A percentile compares a stretch with the other conserved stretches of the same genome.
Conservation (phyloP, 2,113 vertebrate species). For the Cynoglossus semilaevis region DNA sequence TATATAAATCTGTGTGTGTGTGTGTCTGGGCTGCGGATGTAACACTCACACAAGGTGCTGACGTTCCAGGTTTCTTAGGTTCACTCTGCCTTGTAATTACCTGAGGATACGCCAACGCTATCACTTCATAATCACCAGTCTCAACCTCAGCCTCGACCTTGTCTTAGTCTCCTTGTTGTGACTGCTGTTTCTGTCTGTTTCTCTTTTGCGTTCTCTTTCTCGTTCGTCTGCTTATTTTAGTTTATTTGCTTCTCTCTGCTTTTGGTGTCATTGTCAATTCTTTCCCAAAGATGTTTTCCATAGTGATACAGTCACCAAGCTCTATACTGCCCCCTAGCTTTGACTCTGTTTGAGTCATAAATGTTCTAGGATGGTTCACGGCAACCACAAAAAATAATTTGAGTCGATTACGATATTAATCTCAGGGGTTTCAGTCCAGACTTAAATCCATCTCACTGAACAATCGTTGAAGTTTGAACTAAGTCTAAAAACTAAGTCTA, state of each 20-base stretch:
- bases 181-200: constrained; percentile 33
- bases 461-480: too few species aligned
- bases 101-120: constrained; percentile 79
- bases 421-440: too few species aligned
- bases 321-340: too few species aligned
- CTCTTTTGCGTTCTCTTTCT: constrained; percentile 20
- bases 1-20: constrained; percentile 18
- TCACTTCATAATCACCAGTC: constrained; percentile 81
- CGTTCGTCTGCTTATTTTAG: constrained; percentile 33
- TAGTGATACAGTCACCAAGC: too few species aligned
- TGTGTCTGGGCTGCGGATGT: constrained; percentile 51
- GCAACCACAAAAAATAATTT: too few species aligned
- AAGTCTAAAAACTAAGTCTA: too few species aligned
- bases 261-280: not conserved
- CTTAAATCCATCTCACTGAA: too few species aligned
- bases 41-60: constrained; percentile 74
- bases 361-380: not conserved
- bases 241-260: constrained; percentile 35
- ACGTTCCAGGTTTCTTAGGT: constrained; percentile 77
- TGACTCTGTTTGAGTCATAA: too few species aligned
- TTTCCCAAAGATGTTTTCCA: too few species aligned
- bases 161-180: constrained; percentile 44
- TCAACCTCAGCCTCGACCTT: constrained; percentile 53
- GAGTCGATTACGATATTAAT: too few species aligned
- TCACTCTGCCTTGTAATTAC: constrained; percentile 87